Base-by-base conservation (phyloP, 2,797 vertebrate species). In the Rhynchonycteris naso region DNA sequence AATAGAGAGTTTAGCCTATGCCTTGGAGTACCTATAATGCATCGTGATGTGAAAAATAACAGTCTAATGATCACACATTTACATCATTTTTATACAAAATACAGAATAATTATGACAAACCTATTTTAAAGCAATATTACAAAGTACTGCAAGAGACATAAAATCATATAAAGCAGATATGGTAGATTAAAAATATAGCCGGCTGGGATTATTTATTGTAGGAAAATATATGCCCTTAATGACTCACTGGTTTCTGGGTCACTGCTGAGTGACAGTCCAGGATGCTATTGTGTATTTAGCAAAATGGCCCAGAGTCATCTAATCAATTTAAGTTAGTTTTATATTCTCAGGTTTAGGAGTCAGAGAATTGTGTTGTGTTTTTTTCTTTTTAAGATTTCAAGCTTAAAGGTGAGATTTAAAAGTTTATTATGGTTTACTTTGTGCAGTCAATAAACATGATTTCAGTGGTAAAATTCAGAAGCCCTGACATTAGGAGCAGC, bases 241-340 rank as follows among this genome's bases (percentile, higher is more conserved):
- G 95, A 94, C 56, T 93, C 78, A 65, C 15, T 93, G n/a, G 59
- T 84, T 95, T 92, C 94, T 92, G 88, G 88, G 92, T 96, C 93
- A 86, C 80, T 76, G 65, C 21, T 72, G 88, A 97, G 38, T 79
- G 59, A 83, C 82, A 93, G 78, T 52, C 33, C 54, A 35, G 58
- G 54, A 58, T 10, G 22, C n/a, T 58, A 72, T 75, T 96, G 54
- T 90, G 65, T 94, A 76, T 88, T 96, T 97, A 94, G 61, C 88
- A 90, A 92, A 88, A 93, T 91, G 65, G 94, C 74, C 78, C 56
- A 58, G 54, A 90, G 65, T 93, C 82, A 80, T 83, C 90, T 95
- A 81, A 88, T 97, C 90, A 86, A 66, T 96, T 93, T 88, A 93
- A 95, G 59, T 95, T 95, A 88, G 92, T 96, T 96, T 95, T 95